Base-by-base conservation (phyloP, 2,797 vertebrate species). In the Gobionotothen gibberifrons region DNA sequence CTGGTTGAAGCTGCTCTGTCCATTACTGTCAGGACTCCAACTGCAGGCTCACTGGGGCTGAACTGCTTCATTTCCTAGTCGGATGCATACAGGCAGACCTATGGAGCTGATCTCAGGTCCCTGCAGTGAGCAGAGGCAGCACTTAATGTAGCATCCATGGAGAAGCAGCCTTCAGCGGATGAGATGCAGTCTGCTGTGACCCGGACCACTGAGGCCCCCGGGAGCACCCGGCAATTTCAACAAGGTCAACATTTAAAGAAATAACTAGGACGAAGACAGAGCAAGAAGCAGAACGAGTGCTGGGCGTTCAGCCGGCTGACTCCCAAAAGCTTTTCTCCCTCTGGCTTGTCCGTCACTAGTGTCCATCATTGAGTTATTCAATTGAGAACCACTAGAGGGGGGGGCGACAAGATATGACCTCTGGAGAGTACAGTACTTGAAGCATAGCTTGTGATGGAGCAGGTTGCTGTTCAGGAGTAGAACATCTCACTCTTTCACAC, bases 181-280 rank as follows among this genome's bases (percentile, higher is more conserved):
- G 86, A 91, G 88, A 87, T 77, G 74, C 76, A 66, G 76, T 79
- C 81, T 80, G 79, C 85, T 84, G 76, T 87, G 87, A 90, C 89
- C 83, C 12, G 1, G 77, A 79, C 78, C 82, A 49, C 55, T 46
- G 54, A 62, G 74, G 81, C 87, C 79, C 84, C 17, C 3, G 88
- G 90, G 90, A 81, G 80, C 80, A 75, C 87, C 88, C 78, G 57
- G 81, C 91, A 93, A 94, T 93, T 94, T 94, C 83, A 81, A 82
- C 90, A 91, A 93, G 92, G 94, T 94, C 92, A 93, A 74, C 78
- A 76, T 85, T 92, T 88, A 89, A 89, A 89, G 84, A 90, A 90
- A 92, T 84, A 89, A 89, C 76, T 81, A 76, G 73, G 79, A 74
- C 58, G 55, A 83, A 69, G 79, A 81, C 40, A 32, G 74, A 62